These are phyloP conservation scores for Hemicentrotus pulcherrimus DNA, from an alignment of 35 echinoderm and acorn worm genomes.

Conservation along the genomic window DNA sequence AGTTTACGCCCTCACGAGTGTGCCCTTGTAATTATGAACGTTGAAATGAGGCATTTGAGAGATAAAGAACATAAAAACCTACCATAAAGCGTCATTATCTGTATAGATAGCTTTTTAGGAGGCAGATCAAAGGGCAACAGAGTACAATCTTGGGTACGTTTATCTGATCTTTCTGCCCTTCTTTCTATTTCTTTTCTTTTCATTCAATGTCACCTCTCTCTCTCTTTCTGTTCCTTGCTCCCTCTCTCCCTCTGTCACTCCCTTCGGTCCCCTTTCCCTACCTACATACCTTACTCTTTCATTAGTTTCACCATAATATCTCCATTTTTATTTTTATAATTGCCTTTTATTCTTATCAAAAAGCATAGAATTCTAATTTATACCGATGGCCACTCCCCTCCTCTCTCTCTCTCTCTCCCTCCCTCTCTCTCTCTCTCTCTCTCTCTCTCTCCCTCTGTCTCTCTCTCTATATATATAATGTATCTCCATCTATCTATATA, in stretches of 20 bases:
- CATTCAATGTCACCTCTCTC: no score
- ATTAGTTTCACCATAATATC: no score
- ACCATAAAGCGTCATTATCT: background rate
- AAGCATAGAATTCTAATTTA: background rate
- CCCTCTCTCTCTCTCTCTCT: background rate
- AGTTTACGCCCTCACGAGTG: background rate
- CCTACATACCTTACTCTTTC: no score
- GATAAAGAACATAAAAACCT: constrained; percentile 13
- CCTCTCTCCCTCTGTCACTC: no score
- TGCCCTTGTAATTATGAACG: background rate
- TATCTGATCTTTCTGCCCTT: background rate
- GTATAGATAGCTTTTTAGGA: background rate
- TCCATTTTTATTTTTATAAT: no score
- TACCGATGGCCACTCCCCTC: background rate
- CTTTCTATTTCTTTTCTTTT: background rate
- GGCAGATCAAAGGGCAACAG: background rate
- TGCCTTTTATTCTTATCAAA: no score
- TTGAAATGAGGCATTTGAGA: background rate
- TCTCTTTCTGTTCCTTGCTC: no score
- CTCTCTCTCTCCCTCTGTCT: background rate
- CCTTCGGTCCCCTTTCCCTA: no score
- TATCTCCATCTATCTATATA: background rate
- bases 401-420: background rate
- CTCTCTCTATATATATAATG: background rate
- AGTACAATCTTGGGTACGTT: no score